phyloP scores from a whole-genome alignment of 2,888 invertebrate genomes.

The Chalcosyrphus nemorum region DNA sequence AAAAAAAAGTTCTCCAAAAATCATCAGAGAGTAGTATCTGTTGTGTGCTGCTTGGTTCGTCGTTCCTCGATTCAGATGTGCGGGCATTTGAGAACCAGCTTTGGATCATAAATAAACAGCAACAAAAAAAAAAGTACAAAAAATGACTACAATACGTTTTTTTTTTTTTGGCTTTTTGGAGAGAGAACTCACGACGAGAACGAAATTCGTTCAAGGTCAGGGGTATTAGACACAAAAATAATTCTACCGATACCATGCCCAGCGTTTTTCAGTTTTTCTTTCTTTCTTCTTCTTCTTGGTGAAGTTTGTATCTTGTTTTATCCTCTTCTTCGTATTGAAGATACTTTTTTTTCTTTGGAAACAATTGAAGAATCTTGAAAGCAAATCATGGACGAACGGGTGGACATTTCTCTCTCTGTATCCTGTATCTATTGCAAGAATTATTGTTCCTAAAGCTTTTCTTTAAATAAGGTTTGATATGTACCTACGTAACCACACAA shows the following conservation, averaged over 20 bases:
- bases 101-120: slow-evolving; percentile 69
- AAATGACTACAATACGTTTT: slow-evolving; percentile 51
- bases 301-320: slow-evolving; percentile 3
- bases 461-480: not conserved
- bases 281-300: not conserved
- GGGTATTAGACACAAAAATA: slow-evolving; percentile 71
- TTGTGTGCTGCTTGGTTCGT: slow-evolving; percentile 18
- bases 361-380: slow-evolving; percentile 1
- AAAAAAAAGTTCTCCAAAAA: slow-evolving; percentile 47
- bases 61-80: slow-evolving; percentile 55
- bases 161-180: slow-evolving; percentile 29
- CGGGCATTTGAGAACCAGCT: slow-evolving; percentile 62
- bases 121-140: slow-evolving; percentile 21
- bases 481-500: slow-evolving; percentile 23
- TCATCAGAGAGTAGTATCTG: slow-evolving; percentile 32
- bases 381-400: not conserved
- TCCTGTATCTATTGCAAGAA: not conserved
- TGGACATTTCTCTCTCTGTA: not conserved
- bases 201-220: slow-evolving; percentile 73
- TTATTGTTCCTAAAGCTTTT: slow-evolving; percentile 1
- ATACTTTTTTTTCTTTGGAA: slow-evolving; percentile 8
- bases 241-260: slow-evolving; percentile 57
- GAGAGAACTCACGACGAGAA: slow-evolving; percentile 61
- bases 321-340: slow-evolving; percentile 29
- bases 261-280: slow-evolving; percentile 20